Base-by-base conservation (phyloP, 2,888 invertebrate species). In the Eristalis intricaria region DNA sequence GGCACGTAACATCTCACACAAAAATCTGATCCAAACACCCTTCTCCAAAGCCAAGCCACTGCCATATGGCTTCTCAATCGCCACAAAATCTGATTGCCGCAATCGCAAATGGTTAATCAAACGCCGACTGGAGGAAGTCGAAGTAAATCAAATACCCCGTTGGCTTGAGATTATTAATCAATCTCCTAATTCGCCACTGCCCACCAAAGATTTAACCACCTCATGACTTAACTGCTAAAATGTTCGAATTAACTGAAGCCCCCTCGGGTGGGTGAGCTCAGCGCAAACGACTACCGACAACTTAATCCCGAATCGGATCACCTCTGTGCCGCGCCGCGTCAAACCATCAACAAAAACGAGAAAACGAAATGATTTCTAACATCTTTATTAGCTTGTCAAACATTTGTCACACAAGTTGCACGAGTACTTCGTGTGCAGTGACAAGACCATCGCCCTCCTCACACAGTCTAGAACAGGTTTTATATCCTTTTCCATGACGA, bases 381-480 rank as follows among this genome's bases (percentile, higher is more conserved):
- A 23, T 40, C 65, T 40, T 40, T 40, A 65, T 66, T 66, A 43
- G 22, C 26, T n/a, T 26, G 40, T 66, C 66, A 40, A 66, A 23
- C 43, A 66, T 66, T 43, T 66, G 66, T 66, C 66, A 66, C 22
- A 40, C 66, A 8, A 50, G 50, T 19, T 43, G n/a, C 13, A 1
- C 10, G 26, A 26, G 38, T 19, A 19, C 19, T 43, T 7, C 15
- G 43, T 7, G 50, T 19, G 7, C 50, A 50, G n/a, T 50, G 19
- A 50, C 50, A 50, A 50, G 50, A 32, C 50, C 19, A 50, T 50
- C 50, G 50, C 50, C 50, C 50, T 50, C n/a, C 60, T 10, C n/a
- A n/a, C n/a, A n/a, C n/a, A n/a, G n/a, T n/a, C 60, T 60, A 61
- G 60, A 74, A 79, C 74, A n/a, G 68, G 78, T 68, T 77, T 75